These are phyloP conservation scores for Lamproptera curius DNA, from an alignment of 2,888 invertebrate species.

Conservation along the genomic window DNA sequence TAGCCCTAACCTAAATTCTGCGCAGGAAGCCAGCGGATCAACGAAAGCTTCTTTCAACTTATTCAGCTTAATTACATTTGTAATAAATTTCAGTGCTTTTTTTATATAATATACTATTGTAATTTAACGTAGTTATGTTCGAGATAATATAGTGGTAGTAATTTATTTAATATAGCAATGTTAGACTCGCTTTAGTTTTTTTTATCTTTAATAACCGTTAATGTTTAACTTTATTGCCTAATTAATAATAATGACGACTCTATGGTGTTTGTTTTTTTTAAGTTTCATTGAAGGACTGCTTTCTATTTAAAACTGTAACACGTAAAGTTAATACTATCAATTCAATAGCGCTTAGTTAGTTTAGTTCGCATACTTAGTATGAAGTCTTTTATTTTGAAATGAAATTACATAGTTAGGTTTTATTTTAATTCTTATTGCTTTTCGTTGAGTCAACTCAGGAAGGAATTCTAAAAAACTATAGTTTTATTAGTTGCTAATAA, in stretches of 20 bases:
- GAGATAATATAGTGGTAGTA: neutral
- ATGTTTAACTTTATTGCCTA: too few relatives aligned
- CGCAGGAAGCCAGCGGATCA: conserved; percentile 1
- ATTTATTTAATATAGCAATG: neutral
- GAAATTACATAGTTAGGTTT: too few relatives aligned
- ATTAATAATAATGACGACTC: too few relatives aligned
- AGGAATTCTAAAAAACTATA: too few relatives aligned
- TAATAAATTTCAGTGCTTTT: neutral
- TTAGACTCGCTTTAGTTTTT: neutral
- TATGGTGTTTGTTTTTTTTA: too few relatives aligned
- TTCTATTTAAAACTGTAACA: too few relatives aligned
- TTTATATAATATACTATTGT: neutral
- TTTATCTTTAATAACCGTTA: neutral
- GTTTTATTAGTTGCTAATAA: too few relatives aligned
- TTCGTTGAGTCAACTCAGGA: too few relatives aligned
- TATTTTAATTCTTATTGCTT: too few relatives aligned
- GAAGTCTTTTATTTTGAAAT: too few relatives aligned
- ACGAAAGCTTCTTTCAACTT: neutral
- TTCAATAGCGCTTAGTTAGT: neutral
- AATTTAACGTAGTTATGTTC: neutral
- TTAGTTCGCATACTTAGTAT: neutral
- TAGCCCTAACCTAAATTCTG: conserved; percentile 12
- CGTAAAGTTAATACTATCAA: too few relatives aligned
- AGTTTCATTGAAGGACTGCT: too few relatives aligned
- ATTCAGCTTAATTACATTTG: neutral